Base-by-base conservation (phyloP, 2,113 vertebrate species). In the Chamaea fasciata region DNA sequence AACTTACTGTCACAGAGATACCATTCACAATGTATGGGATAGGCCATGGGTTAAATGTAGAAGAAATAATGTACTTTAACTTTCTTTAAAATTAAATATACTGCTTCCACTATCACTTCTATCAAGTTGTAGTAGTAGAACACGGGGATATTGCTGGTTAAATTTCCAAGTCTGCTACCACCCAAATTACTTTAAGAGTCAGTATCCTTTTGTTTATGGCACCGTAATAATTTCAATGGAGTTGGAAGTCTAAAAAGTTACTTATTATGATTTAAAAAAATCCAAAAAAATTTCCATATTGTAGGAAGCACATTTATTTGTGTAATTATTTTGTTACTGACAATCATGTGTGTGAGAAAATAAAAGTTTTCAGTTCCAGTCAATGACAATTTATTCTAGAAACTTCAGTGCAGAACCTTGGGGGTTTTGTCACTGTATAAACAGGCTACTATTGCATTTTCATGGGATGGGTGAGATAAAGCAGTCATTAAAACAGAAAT, bases 261-360 rank as follows among this genome's bases (percentile, higher is more conserved):
- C 28, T 11, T 57, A 62, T 37, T 82, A 20, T 37, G 9, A n/a
- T n/a, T n/a, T 63, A 71, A 94, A 65, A 65, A 90, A 49, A 21
- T 13, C 11, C 10, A 33, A 90, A 57, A 12, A 65, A 79, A 94
- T 86, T 56, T 74, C 35, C 26, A 79, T 9, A 49, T n/a, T 50
- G 2, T 47, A 37, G 30, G 62, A 81, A 91, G 26, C 2, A 73
- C 46, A 52, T 44, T 28, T 76, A 78, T 60, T 87, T 87, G 15
- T 79, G 53, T 31, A 88, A 90, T 88, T 88, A 93, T 93, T 91
- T 95, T 91, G 33, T 65, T 90, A 69, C 33, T 89, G 46, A 82
- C 31, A 93, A 74, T 84, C 42, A 47, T 27, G n/a, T 53, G 46
- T 3, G 4, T 82, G 73, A 90, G 49, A 88, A 92, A 94, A 86